These are phyloP conservation scores for Hetaerina titia DNA, from an alignment of 2,888 invertebrate species.

Conservation along the genomic window DNA sequence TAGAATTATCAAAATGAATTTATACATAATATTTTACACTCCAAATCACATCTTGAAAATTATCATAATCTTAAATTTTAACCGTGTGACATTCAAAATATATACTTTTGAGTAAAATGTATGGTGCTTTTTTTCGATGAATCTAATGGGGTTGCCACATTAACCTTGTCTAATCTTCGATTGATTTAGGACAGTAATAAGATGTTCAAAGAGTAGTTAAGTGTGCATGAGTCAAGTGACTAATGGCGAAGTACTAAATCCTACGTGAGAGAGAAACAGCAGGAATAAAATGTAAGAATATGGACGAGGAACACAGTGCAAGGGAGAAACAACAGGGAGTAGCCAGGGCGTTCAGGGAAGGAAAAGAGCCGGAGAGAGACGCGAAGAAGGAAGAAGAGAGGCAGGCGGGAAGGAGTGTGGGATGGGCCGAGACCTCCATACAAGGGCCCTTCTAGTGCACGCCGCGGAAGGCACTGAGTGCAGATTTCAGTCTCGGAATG, in stretches of 20 bases:
- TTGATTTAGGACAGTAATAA: no score
- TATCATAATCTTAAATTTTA: no score
- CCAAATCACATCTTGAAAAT: no score
- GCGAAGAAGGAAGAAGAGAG: neutral
- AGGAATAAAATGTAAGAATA: neutral
- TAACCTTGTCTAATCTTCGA: no score
- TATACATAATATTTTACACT: no score
- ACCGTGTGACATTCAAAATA: no score
- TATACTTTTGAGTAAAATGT: no score
- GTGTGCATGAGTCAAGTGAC: neutral
- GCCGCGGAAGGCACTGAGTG: conserved; percentile 27
- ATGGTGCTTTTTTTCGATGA: no score
- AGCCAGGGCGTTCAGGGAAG: neutral
- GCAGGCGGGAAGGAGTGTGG: neutral
- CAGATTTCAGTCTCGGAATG: conserved; percentile 59
- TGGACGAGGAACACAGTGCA: neutral
- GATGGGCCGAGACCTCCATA: neutral
- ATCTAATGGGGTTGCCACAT: no score
- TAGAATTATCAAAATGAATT: no score
- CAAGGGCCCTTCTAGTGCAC: neutral
- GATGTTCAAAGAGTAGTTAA: no score
- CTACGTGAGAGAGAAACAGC: neutral
- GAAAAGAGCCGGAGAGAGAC: neutral
- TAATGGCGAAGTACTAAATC: neutral
- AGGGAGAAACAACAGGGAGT: neutral